Evolutionary conservation across 2,797 vertebrate genomes (phyloP).

Genomic region (Pseudopleuronectes americanus): DNA sequence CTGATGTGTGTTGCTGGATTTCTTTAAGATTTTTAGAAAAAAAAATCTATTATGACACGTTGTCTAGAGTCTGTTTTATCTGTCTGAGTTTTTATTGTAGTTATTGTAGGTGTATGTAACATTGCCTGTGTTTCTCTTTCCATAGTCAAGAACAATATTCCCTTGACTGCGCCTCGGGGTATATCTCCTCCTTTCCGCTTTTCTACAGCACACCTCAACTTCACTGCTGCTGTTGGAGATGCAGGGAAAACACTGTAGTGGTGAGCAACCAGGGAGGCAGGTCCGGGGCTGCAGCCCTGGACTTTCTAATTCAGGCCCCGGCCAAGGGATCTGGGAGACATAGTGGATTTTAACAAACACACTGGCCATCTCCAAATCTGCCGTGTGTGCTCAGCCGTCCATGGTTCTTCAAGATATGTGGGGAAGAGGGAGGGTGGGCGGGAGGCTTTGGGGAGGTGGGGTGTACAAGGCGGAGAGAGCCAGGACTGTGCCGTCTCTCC

Average conservation of each 20-base stretch:
- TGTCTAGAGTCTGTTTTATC: conserved; percentile 69
- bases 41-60: conserved; percentile 52
- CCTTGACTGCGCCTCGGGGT: conserved; percentile 77
- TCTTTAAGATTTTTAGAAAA: conserved; percentile 38
- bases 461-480: conserved; percentile 75
- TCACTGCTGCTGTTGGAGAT: conserved; percentile 71
- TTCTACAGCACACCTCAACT: conserved; percentile 77
- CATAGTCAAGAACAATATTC: conserved; percentile 80
- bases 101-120: conserved; percentile 74
- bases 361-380: conserved; percentile 80
- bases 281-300: conserved; percentile 67
- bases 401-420: conserved; percentile 81
- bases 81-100: conserved; percentile 70
- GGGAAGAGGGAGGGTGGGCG: conserved; percentile 71
- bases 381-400: conserved; percentile 78
- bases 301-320: conserved; percentile 75
- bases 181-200: conserved; percentile 77
- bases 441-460: conserved; percentile 72
- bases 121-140: conserved; percentile 75
- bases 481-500: conserved; percentile 79
- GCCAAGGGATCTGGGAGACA: conserved; percentile 75
- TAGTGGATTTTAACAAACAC: conserved; percentile 80
- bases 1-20: conserved; percentile 35
- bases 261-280: conserved; percentile 73
- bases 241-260: conserved; percentile 69